These are phyloP conservation scores for Drosophila eugracilis DNA, from an alignment of 1,140 invertebrate species.

Conservation along the genomic window DNA sequence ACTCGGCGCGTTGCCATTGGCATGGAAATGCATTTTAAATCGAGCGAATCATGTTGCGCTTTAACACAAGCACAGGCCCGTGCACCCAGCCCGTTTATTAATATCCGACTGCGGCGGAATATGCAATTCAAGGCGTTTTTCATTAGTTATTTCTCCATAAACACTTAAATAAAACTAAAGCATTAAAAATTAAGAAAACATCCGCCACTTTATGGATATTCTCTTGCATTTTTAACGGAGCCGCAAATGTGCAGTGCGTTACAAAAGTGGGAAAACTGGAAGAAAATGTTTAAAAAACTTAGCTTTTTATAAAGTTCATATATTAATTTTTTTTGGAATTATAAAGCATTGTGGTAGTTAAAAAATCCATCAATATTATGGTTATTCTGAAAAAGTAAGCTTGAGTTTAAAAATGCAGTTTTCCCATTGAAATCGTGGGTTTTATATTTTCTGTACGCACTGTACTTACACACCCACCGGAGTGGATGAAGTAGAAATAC, in stretches of 20 bases:
- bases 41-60: conserved; percentile 81
- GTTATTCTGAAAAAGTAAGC: too few species aligned
- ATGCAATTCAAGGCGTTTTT: conserved; percentile 73
- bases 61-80: conserved; percentile 67
- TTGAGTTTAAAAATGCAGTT: too few species aligned
- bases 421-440: background rate
- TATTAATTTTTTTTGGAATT: too few species aligned
- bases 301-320: too few species aligned
- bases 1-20: conserved; percentile 79
- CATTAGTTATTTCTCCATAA: conserved; percentile 83
- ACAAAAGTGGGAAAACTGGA: background rate
- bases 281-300: too few species aligned
- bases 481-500: conserved; percentile 33
- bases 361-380: too few species aligned
- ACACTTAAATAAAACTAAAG: conserved; percentile 81
- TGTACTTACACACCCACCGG: conserved; percentile 11
- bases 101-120: conserved; percentile 64
- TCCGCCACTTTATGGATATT: conserved; percentile 74
- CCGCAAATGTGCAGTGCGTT: conserved; percentile 11
- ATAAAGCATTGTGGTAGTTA: too few species aligned
- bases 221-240: conserved; percentile 54
- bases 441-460: conserved; percentile 21
- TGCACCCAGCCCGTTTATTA: conserved; percentile 64
- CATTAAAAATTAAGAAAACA: conserved; percentile 70
- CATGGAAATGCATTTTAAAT: conserved; percentile 81